Conservation (phyloP, 2,113 vertebrate species). For the Lanius ludovicianus region DNA sequence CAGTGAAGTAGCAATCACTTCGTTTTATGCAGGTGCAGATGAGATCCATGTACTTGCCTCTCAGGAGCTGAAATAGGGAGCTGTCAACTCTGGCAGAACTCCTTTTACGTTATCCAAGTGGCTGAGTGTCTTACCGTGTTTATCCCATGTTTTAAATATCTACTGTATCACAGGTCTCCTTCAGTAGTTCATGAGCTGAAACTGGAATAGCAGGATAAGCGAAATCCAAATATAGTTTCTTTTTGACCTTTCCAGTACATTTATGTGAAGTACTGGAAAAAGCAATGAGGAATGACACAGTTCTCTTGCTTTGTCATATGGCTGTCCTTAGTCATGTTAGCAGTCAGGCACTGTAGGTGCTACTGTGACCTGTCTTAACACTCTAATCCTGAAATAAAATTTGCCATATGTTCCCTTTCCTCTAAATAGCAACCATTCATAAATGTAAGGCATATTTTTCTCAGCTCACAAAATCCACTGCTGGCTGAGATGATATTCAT, state of each 20-base stretch:
- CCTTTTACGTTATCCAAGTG: not conserved
- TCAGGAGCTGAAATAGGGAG: not conserved
- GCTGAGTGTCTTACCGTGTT: not conserved
- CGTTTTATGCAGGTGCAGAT: not conserved
- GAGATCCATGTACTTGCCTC: not conserved
- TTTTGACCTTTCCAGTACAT: not conserved
- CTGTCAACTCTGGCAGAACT: not conserved
- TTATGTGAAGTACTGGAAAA: not conserved
- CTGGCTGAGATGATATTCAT: not conserved
- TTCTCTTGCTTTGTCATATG: not conserved
- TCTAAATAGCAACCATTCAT: conserved; percentile 14
- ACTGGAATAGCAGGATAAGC: not conserved
- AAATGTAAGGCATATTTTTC: not conserved
- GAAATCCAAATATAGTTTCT: not conserved
- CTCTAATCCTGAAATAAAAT: not conserved
- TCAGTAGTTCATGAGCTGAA: not conserved
- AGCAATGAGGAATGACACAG: not conserved
- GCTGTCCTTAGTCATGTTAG: not conserved
- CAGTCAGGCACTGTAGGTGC: not conserved
- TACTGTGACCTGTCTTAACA: not conserved
- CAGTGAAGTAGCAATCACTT: not conserved
- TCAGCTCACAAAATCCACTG: not conserved
- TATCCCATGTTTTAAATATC: not conserved
- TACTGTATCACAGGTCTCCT: not conserved
- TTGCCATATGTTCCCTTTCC: not conserved